Evolutionary conservation across 1,140 invertebrate genomes (phyloP), one percentile per base, ranked within the genome.

Genomic region (Heliconius congener): DNA sequence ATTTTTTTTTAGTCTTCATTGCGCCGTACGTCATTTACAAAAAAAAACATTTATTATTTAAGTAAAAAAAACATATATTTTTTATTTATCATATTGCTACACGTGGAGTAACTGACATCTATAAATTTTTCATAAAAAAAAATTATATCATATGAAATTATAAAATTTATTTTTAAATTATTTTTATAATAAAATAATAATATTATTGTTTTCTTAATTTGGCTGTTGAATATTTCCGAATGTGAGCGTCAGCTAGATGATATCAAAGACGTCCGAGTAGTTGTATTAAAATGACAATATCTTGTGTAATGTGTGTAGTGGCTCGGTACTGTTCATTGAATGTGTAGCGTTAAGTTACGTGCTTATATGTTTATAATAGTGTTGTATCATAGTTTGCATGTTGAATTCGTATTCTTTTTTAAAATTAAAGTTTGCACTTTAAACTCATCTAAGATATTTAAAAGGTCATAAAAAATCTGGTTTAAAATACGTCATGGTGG

Each of bases 201-300:
- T 46, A 46, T 46, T 16, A 46, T 16, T 46, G 16, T 11, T 60
- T 27, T 60, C 3, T 60, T 9, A 27, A 66, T 27, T 66, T 16
- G 11, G 60, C 37, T 72, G 71, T 52, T 52, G 50, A 52, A 8
- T 46, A 46, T 52, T 19, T 52, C 18, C 18, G 19, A 55, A 77
- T 37, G 30, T 74, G 34, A 57, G 71, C 46, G 66, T 74, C 74
- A 90, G 87, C 88, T 92, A 92, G 90, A 92, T 90, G 82, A 91
- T 89, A 92, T 93, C 91, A 91, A 92, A 92, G 73, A 90, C 88
- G 88, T 91, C 88, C 89, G 85, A 76, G 70, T 80, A 80, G 70
- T 76, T 83, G 87, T 88, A 87, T 89, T 87, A 86, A 87, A 86
- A 86, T 86, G 89, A 90, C 88, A 91, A 92, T 91, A 91, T 91